Evolutionary conservation across 2,888 invertebrate species (phyloP), one percentile per base, ranked within the genome.

Genomic region (Adelphocoris suturalis): DNA sequence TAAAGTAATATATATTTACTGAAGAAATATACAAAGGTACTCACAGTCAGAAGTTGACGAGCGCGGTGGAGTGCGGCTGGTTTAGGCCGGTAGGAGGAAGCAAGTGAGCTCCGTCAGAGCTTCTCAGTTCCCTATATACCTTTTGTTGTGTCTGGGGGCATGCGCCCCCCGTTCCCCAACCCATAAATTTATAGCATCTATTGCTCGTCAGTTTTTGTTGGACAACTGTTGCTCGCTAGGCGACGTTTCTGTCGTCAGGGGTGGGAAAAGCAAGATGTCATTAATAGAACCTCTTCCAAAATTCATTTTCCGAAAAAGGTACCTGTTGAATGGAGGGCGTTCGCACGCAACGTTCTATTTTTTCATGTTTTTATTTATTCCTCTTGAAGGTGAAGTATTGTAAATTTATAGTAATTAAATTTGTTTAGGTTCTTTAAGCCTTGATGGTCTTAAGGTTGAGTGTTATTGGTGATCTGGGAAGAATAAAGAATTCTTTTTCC

Each of bases 131-230:
- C 86, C 86, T 86, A 86, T 86, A 86, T 86, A 86, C 86, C 86
- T 86, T 86, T 86, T 75, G 86, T 75, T 86, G 86, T 86, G 61
- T 68, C 86, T 86, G 61, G 86, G 86, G 86, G 86, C 86, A 86
- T 86, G 86, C 86, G 86, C 86, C 86, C 86, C 86, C 86, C 82
- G 68, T 23, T 16, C 23, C 82, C 37, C 47, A 52, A n/a, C 47
- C 82, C 82, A 52, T 82, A 47, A 52, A 27, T 52, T 82, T 82
- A 82, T 82, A 52, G 14, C 82, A 52, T 52, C 52, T 27, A 12
- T 13, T 52, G n/a, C 52, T 27, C 82, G 23, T 52, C 82, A 68
- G 68, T 14, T 52, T 82, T 82, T 52, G 19, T 82, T 19, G 52
- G 48, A 46, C 82, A 82, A 82, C 82, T 82, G 82, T 82, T 82